phyloP scores from a whole-genome alignment of 2,113 vertebrate species.

The Xerus inauris region DNA sequence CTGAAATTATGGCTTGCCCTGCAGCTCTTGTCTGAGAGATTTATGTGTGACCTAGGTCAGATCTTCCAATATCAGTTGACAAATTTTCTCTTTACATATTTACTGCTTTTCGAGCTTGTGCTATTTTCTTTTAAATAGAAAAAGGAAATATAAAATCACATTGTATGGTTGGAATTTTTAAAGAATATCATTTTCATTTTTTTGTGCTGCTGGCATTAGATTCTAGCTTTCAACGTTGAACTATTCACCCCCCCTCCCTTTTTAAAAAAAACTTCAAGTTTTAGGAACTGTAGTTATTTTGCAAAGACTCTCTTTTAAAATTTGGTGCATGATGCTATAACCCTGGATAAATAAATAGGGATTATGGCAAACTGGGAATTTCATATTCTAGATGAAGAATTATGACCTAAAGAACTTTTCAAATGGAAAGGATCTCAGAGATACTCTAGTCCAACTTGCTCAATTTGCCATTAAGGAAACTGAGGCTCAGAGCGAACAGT shows the following conservation, averaged over 20 bases:
- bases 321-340: neutral
- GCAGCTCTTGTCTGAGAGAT: slow-evolving; percentile 91
- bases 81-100: slow-evolving; percentile 94
- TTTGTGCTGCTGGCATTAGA: neutral
- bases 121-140: slow-evolving; percentile 85
- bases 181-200: slow-evolving; percentile 49
- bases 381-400: slow-evolving; percentile 27
- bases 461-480: slow-evolving; percentile 9
- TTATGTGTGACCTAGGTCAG: slow-evolving; percentile 92
- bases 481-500: neutral
- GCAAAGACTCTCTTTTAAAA: slow-evolving; percentile 36
- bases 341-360: neutral
- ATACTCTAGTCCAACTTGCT: neutral
- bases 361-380: neutral
- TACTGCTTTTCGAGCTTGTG: slow-evolving; percentile 87
- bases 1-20: slow-evolving; percentile 92
- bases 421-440: neutral
- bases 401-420: neutral
- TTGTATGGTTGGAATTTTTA: slow-evolving; percentile 64
- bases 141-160: slow-evolving; percentile 81
- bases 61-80: slow-evolving; percentile 90
- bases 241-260: too few relatives aligned
- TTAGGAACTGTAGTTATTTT: neutral
- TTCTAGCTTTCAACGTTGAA: slow-evolving; percentile 5
- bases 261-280: neutral